Conservation (phyloP, 2,888 invertebrate genomes). For the Drosophila testacea region DNA sequence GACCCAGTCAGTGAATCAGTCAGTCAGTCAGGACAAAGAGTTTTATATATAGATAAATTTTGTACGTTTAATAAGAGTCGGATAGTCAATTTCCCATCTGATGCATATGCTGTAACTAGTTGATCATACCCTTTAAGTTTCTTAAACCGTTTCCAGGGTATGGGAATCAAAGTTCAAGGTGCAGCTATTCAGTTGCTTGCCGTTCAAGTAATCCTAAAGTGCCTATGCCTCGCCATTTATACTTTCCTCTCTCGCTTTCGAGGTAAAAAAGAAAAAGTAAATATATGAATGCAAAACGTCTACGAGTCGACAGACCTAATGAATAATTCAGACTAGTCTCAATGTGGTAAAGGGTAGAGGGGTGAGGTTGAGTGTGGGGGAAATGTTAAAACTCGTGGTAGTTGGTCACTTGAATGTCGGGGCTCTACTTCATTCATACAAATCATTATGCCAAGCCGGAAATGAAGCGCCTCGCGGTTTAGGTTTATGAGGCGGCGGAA, state of each 20-base stretch:
- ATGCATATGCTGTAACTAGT: background rate
- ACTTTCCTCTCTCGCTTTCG: conserved; percentile 20
- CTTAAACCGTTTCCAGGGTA: background rate
- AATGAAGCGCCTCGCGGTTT: conserved; percentile 73
- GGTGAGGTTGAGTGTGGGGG: background rate
- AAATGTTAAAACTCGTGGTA: conserved; percentile 12
- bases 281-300: conserved; percentile 56
- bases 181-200: conserved; percentile 21
- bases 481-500: conserved; percentile 57
- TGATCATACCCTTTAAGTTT: background rate
- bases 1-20: no score
- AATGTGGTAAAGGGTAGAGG: background rate
- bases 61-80: no score
- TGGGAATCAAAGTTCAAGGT: conserved; percentile 50
- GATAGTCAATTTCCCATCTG: no score
- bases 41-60: no score
- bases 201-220: conserved; percentile 7
- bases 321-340: conserved; percentile 68
- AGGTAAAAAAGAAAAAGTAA: conserved; percentile 13
- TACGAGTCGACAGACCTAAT: conserved; percentile 53
- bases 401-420: conserved; percentile 60
- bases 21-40: no score
- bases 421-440: conserved; percentile 67
- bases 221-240: conserved; percentile 38
- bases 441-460: conserved; percentile 75